phyloP scores from a whole-genome alignment of 37 sponge, comb jelly and placozoan species.

The Crambe crambe region DNA sequence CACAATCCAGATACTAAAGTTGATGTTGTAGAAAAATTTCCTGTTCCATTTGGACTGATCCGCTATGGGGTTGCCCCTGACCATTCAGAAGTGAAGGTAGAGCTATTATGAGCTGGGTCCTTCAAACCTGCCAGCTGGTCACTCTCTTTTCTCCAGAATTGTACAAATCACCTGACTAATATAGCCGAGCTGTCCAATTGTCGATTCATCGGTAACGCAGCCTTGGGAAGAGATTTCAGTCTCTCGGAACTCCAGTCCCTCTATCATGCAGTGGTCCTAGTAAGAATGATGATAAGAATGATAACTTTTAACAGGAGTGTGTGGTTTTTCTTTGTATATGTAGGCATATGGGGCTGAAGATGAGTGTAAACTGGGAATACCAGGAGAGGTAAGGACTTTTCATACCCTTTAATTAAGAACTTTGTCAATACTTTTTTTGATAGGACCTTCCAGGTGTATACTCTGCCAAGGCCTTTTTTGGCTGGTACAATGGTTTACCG shows the following conservation, averaged over 20 bases:
- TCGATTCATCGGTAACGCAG: conserved; percentile 88
- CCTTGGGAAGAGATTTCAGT: conserved; percentile 74
- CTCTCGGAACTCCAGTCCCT: conserved; percentile 51
- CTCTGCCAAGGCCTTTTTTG: conserved; percentile 92
- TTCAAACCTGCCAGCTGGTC: no score
- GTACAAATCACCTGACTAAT: conserved; percentile 78
- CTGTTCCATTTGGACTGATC: conserved; percentile 96
- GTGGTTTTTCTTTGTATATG: background rate
- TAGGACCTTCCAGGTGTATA: conserved; percentile 74
- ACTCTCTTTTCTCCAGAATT: conserved; percentile 76
- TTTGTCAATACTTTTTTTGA: background rate
- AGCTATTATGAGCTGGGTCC: background rate
- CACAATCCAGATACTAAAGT: conserved; percentile 49
- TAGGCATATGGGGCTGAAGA: conserved; percentile 77
- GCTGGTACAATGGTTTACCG: conserved; percentile 99
- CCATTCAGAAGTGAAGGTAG: conserved; percentile 96
- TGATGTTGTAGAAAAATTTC: conserved; percentile 90
- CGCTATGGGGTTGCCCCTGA: conserved; percentile 98
- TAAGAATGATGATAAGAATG: background rate
- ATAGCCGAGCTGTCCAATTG: conserved; percentile 68
- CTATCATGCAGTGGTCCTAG: conserved; percentile 93
- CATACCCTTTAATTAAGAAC: background rate
- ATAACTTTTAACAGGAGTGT: background rate
- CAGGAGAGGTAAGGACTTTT: conserved; percentile 76
- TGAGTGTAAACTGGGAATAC: conserved; percentile 78